Conservation (phyloP, 2,797 vertebrate species). For the Cossypha niveicapilla region DNA sequence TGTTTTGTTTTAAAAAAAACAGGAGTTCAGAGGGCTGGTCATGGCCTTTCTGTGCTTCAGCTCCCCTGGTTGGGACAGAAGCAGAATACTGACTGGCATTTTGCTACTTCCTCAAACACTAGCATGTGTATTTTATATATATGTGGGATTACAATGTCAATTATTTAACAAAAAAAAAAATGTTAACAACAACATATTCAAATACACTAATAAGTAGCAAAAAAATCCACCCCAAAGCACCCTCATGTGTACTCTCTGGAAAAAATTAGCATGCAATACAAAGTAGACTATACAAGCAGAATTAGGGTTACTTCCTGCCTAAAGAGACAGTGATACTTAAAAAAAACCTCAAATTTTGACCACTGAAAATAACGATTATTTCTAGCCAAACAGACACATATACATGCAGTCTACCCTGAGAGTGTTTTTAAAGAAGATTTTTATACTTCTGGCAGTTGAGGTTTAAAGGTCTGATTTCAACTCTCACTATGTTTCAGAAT, state of each 20-base stretch:
- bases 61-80: neutral
- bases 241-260: neutral
- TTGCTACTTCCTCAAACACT: neutral
- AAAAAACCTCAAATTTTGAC: neutral
- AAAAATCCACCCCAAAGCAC: neutral
- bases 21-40: neutral
- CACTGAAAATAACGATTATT: conserved; percentile 66
- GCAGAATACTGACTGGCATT: neutral
- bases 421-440: conserved; percentile 74
- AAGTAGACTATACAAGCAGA: neutral
- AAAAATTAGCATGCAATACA: neutral
- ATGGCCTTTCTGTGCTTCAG: neutral
- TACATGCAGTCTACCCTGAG: conserved; percentile 30
- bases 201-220: neutral
- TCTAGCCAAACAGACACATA: conserved; percentile 70
- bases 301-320: neutral
- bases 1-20: neutral
- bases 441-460: conserved; percentile 79
- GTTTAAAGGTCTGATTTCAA: conserved; percentile 83
- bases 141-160: neutral
- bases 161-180: neutral
- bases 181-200: neutral
- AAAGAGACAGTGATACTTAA: neutral
- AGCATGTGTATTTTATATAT: neutral
- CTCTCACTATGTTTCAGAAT: conserved; percentile 82